phyloP scores from a whole-genome alignment of 2,888 invertebrate species.

The Drosophila pullipes region DNA sequence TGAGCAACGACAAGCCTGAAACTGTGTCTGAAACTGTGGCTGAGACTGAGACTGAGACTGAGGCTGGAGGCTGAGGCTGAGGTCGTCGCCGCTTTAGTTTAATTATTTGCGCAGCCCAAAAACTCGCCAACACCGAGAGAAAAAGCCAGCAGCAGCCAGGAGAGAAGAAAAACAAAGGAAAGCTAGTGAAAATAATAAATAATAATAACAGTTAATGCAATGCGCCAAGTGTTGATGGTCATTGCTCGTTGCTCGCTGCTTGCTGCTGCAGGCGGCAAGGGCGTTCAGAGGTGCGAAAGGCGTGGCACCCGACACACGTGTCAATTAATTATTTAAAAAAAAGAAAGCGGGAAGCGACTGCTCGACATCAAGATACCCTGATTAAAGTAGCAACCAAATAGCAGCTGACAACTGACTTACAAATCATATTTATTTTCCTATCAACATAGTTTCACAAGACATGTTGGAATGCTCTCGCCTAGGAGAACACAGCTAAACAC shows the following conservation, averaged over 20 bases:
- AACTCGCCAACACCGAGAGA: conserved; percentile 5
- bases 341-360: conserved; percentile 12
- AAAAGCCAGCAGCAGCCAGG: not conserved
- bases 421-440: not conserved
- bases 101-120: conserved; percentile 63
- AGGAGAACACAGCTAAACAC: not conserved
- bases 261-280: not conserved
- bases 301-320: conserved; percentile 57
- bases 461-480: not conserved
- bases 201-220: conserved; percentile 66
- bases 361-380: conserved; percentile 23
- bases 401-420: not conserved
- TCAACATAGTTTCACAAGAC: not conserved
- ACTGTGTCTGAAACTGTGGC: not conserved
- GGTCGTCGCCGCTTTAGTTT: conserved; percentile 68
- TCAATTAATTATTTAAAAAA: conserved; percentile 71
- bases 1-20: conserved; percentile 18
- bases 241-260: conserved; percentile 8
- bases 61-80: not conserved
- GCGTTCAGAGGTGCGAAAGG: conserved; percentile 19
- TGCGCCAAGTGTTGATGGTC: conserved; percentile 63
- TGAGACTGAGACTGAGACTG: not conserved
- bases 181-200: conserved; percentile 60
- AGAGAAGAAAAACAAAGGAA: conserved; percentile 2
- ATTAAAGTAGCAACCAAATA: not conserved